phyloP scores from a whole-genome alignment of 2,888 invertebrate species.

The Drosophila pegasa region DNA sequence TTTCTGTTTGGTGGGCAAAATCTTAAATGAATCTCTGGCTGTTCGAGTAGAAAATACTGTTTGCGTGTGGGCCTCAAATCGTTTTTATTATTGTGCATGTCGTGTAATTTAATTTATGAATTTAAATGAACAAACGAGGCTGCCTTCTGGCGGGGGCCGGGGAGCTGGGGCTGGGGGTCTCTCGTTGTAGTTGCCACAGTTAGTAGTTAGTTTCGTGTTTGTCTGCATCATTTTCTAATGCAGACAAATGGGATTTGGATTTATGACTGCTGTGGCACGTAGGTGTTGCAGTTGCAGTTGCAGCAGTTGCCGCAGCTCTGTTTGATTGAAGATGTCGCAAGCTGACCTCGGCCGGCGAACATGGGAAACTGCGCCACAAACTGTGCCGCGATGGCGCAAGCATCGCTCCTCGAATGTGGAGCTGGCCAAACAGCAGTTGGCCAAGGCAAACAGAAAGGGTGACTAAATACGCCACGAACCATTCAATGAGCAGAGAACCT shows the following conservation, averaged over 20 bases:
- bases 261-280: constrained; percentile 68
- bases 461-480: constrained; percentile 23
- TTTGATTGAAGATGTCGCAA: constrained; percentile 79
- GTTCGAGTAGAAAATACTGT: constrained; percentile 41
- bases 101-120: constrained; percentile 80
- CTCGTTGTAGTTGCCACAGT: constrained; percentile 38
- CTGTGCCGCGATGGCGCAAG: constrained; percentile 45
- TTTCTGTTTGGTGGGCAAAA: constrained; percentile 61
- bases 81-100: constrained; percentile 79
- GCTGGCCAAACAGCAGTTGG: constrained; percentile 17
- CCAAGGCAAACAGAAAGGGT: constrained; percentile 23
- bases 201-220: constrained; percentile 19
- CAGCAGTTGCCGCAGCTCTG: constrained; percentile 22
- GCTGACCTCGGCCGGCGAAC: constrained; percentile 65
- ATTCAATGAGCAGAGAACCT: not conserved
- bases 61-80: constrained; percentile 77
- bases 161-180: constrained; percentile 1
- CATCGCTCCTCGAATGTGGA: constrained; percentile 38
- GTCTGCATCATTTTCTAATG: constrained; percentile 79
- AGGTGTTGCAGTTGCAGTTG: constrained; percentile 53
- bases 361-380: constrained; percentile 49
- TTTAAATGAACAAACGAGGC: constrained; percentile 67
- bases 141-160: not conserved
- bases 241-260: constrained; percentile 79
- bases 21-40: constrained; percentile 75